Base-by-base conservation (phyloP, 2,113 vertebrate genomes). In the Anser brachyrhynchus region DNA sequence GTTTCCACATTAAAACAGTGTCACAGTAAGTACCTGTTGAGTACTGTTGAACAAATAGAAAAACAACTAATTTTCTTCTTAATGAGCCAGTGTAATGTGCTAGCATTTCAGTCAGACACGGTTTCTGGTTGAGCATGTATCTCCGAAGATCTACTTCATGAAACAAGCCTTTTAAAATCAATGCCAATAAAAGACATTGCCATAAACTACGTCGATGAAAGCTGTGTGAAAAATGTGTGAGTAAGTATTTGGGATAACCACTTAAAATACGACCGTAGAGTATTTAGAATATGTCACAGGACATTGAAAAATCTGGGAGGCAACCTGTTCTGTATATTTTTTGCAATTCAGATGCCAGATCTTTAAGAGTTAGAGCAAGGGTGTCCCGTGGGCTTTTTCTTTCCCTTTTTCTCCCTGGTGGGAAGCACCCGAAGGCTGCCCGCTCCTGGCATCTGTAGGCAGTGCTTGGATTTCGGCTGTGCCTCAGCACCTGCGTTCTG, bases 61-160 rank as follows among this genome's bases (percentile, higher is more conserved):
- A 96, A 96, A 11, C 95, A 97, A 93, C 94, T 96, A 87, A 97
- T 96, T 96, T 97, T 77, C 77, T 94, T 95, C 93, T 87, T 97
- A 96, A 96, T 96, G 95, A 97, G 87, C 16, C 92, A 85, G 80
- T 76, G 93, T 90, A 92, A 90, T 64, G 49, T 89, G 65, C 21
- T 83, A 84, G 39, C 83, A 87, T 96, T 92, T 90, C 73, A 85
- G 57, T 76, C 83, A 83, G 84, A n/a, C 61, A 58, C 65, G 77
- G 72, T 39, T 84, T 89, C 82, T 94, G 80, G 35, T 69, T 76
- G 79, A 89, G 62, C n/a, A 9, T 57, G 14, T 52, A 18, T 91
- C 90, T 70, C 61, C 46, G 67, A 62, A 69, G 44, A 57, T 87
- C 78, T 84, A 5, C 76, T 81, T 82, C 1, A 9, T 77, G 35